Evolutionary conservation across 30 jellyfish, hydroid and myxozoan species (phyloP).

Genomic region (Cassiopea xamachana): DNA sequence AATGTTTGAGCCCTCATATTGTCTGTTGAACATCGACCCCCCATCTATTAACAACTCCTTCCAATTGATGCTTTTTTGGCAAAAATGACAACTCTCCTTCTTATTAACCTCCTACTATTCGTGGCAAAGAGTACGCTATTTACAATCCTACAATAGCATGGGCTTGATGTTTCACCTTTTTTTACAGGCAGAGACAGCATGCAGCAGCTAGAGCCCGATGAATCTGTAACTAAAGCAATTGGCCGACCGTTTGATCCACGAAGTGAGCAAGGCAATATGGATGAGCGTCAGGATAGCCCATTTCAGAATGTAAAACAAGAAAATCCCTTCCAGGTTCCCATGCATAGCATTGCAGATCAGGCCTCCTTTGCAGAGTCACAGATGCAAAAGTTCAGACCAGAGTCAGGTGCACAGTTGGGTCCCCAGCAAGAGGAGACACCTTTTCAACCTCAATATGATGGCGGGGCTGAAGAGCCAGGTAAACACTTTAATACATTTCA

Average conservation of each 20-base stretch:
- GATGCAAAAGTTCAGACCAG: conserved; percentile 69
- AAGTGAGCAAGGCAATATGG: conserved; percentile 41
- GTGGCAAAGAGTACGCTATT: no score
- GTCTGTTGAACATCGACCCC: no score
- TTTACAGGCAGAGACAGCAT: conserved; percentile 9
- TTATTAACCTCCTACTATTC: no score
- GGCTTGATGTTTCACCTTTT: neutral
- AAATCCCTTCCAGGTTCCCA: conserved; percentile 63
- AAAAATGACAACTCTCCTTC: no score
- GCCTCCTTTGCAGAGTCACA: conserved; percentile 62
- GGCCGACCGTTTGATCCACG: conserved; percentile 78
- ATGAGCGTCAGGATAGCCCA: conserved; percentile 70
- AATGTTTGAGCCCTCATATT: no score
- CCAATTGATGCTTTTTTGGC: no score
- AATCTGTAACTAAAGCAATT: conserved; percentile 63
- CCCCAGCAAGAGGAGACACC: conserved; percentile 59
- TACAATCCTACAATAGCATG: no score
- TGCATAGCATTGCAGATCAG: conserved; percentile 51
- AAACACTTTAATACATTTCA: no score
- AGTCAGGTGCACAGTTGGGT: conserved; percentile 49
- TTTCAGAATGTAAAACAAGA: conserved; percentile 66
- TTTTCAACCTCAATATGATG: conserved; percentile 50
- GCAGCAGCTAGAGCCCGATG: conserved; percentile 56
- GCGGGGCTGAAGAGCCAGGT: conserved; percentile 47
- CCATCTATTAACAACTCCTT: no score